phyloP scores from a whole-genome alignment of 2,888 invertebrate species.

The Phanerotoma sp. region DNA sequence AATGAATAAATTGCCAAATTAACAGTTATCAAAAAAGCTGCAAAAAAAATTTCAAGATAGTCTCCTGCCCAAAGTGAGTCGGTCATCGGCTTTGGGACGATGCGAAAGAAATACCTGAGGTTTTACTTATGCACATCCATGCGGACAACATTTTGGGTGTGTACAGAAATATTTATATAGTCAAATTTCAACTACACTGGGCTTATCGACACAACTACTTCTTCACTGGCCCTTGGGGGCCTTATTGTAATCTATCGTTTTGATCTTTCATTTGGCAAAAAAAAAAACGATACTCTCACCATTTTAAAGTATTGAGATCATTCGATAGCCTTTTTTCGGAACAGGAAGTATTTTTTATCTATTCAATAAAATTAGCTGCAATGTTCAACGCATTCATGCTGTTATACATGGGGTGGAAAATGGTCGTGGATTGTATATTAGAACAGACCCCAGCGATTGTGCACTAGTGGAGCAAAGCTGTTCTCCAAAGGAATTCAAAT shows the following conservation, averaged over 20 bases:
- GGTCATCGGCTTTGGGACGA: not conserved
- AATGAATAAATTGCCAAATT: no score
- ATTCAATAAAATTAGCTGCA: no score
- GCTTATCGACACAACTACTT: conserved; percentile 31
- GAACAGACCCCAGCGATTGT: no score
- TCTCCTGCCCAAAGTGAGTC: not conserved
- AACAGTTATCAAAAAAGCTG: not conserved
- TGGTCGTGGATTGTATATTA: no score
- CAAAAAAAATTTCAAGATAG: not conserved
- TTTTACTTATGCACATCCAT: conserved; percentile 5
- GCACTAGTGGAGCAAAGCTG: no score
- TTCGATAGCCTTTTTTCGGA: no score
- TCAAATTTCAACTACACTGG: not conserved
- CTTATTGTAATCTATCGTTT: conserved; percentile 5
- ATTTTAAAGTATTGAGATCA: no score
- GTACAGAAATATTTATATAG: not conserved
- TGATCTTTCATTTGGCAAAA: not conserved
- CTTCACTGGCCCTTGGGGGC: conserved; percentile 1
- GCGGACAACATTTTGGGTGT: not conserved
- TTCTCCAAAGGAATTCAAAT: no score
- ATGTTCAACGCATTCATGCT: no score
- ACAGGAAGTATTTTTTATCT: no score
- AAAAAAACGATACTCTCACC: no score
- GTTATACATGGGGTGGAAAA: no score
- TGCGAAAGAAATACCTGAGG: conserved; percentile 17